These are phyloP conservation scores for Archilochus colubris DNA, from an alignment of 2,113 vertebrate species.

Conservation along the genomic window DNA sequence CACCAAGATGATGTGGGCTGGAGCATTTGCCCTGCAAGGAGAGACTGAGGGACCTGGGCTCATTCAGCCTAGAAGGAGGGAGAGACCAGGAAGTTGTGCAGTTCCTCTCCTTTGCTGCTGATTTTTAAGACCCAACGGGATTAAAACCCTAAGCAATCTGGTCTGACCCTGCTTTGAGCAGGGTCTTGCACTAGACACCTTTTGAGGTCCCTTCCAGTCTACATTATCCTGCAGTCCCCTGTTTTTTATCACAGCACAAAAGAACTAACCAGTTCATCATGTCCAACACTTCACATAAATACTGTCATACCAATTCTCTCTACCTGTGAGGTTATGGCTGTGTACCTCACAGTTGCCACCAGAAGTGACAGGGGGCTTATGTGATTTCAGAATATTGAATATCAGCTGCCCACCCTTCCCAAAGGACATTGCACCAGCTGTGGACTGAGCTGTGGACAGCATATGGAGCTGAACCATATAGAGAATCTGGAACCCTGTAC, in stretches of 20 bases:
- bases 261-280: slow-evolving; percentile 45
- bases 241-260: slow-evolving; percentile 15
- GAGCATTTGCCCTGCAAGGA: neutral
- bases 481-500: neutral
- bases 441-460: neutral
- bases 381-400: neutral
- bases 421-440: neutral
- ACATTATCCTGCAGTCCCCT: neutral
- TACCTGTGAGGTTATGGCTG: neutral
- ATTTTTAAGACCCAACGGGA: neutral
- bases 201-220: neutral
- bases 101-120: neutral
- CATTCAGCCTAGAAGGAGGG: neutral
- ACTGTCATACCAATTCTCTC: neutral
- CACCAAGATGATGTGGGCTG: neutral
- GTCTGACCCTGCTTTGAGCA: neutral
- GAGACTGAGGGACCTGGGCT: neutral
- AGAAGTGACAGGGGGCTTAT: neutral
- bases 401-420: neutral
- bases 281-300: neutral
- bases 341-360: neutral
- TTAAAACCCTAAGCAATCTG: neutral
- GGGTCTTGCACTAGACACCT: neutral
- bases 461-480: neutral
- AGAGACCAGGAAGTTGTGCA: neutral